Percentiles rank a stretch among this genome's conserved stretches.
These are phyloP conservation scores for Apamea epomidion DNA, from an alignment of 2,888 invertebrate genomes.

Conservation along the genomic window DNA sequence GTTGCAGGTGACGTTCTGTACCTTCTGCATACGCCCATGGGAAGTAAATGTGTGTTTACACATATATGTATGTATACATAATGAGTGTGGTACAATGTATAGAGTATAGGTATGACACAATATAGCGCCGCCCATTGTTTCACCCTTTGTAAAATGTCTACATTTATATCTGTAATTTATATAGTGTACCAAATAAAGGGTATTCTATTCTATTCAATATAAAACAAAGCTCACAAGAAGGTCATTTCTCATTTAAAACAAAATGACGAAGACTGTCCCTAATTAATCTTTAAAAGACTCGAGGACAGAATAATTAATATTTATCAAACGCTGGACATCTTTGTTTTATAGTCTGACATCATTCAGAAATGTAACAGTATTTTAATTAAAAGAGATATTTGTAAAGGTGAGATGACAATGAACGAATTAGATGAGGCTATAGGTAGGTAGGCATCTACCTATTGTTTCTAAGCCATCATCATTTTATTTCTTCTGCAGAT, in stretches of 20 bases:
- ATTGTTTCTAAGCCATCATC: not conserved
- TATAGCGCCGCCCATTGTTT: too few relatives aligned
- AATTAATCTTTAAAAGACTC: conserved; percentile 2
- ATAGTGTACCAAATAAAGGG: too few relatives aligned
- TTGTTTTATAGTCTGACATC: conserved; percentile 15
- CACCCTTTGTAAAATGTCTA: not conserved
- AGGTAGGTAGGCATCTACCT: not conserved
- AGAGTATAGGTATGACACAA: too few relatives aligned
- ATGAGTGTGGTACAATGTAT: too few relatives aligned
- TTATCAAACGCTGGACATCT: conserved; percentile 25
- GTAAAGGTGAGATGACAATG: not conserved
- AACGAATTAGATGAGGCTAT: too few relatives aligned
- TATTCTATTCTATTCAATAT: not conserved
- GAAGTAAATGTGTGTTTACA: too few relatives aligned
- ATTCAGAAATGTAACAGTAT: conserved; percentile 1
- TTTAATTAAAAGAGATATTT: conserved; percentile 23
- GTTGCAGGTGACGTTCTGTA: too few relatives aligned
- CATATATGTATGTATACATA: too few relatives aligned
- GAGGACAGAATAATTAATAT: conserved; percentile 17
- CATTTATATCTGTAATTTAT: not conserved
- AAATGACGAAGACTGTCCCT: conserved; percentile 17
- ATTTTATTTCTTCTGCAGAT: not conserved
- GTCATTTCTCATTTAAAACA: conserved; percentile 11
- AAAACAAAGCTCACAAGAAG: not conserved
- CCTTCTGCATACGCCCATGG: too few relatives aligned